A percentile compares a stretch with the other conserved stretches of the same genome.
Evolutionary conservation across 2,888 invertebrate genomes (phyloP).

Genomic region (Hofmannophila pseudospretella): DNA sequence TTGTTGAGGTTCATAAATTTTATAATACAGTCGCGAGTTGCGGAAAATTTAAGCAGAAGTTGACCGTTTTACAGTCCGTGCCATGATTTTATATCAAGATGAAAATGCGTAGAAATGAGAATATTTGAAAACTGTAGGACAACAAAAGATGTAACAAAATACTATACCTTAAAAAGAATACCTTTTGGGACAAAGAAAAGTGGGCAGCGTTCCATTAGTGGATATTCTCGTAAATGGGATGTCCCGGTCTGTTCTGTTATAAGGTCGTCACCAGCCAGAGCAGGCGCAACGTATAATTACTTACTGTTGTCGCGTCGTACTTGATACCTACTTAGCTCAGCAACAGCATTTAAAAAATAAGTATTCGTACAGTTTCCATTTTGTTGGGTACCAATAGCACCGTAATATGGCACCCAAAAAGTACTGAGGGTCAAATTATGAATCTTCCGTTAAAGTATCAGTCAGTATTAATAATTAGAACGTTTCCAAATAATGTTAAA

Average conservation of each 20-base stretch:
- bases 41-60: constrained; percentile 2
- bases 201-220: constrained; percentile 8
- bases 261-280: constrained; percentile 4
- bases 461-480: no score
- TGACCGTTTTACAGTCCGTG: no score
- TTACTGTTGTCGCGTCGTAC: not conserved
- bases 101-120: no score
- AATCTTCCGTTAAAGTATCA: no score
- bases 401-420: no score
- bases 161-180: constrained; percentile 1
- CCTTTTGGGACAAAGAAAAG: not conserved
- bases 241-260: constrained; percentile 7
- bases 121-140: not conserved
- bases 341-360: not conserved
- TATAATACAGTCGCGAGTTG: constrained; percentile 2
- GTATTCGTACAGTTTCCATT: no score
- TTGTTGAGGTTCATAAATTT: constrained; percentile 8
- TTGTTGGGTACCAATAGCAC: no score
- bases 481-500: no score
- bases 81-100: not conserved
- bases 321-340: not conserved
- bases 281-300: not conserved
- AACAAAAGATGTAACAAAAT: not conserved
- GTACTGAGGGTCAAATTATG: no score
- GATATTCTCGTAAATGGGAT: constrained; percentile 10